Evolutionary conservation across 2,888 invertebrate genomes (phyloP), one percentile per base, ranked within the genome.

Genomic region (Dione juno): DNA sequence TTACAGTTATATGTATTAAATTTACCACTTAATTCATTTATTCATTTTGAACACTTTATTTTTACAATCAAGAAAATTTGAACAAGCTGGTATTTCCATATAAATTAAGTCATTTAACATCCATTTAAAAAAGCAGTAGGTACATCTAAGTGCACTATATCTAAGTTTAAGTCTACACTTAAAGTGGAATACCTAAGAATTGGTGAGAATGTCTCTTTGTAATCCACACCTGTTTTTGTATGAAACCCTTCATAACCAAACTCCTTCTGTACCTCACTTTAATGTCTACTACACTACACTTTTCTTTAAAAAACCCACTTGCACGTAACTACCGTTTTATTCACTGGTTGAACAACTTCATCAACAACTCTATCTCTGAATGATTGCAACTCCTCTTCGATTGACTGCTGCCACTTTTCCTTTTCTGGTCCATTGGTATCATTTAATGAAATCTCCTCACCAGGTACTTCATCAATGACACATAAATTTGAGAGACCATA

Each of bases 101-200:
- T 67, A 75, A n/a, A 75, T 61, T 52, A 9, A 43, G 50, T 75
- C 73, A 21, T 73, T 35, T 19, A 75, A 59, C 16, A 53, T 57
- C 75, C 75, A 66, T 75, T 73, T 14, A 73, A 50, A 43, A 74
- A 74, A 11, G 74, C 75, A n/a, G 75, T 74, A 66, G 65, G 16
- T 68, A 78, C 76, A 76, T 75, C 52, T 66, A 68, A 57, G 71
- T 77, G 74, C 3, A n/a, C 66, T 7, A 72, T 67, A 35, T 75
- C 41, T 21, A 77, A 66, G 41, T 59, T 28, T 14, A 70, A 54
- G 35, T 76, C 3, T 21, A 72, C 72, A 64, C 69, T 57, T 53
- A 77, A 67, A 14, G 72, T 75, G 14, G 75, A 68, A 48, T 77
- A 65, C 41, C 74, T 64, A 8, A 75, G 65, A 61, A 16, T 65